These are phyloP conservation scores for Zosterops pallidus DNA, from an alignment of 2,113 vertebrate species.

Conservation along the genomic window DNA sequence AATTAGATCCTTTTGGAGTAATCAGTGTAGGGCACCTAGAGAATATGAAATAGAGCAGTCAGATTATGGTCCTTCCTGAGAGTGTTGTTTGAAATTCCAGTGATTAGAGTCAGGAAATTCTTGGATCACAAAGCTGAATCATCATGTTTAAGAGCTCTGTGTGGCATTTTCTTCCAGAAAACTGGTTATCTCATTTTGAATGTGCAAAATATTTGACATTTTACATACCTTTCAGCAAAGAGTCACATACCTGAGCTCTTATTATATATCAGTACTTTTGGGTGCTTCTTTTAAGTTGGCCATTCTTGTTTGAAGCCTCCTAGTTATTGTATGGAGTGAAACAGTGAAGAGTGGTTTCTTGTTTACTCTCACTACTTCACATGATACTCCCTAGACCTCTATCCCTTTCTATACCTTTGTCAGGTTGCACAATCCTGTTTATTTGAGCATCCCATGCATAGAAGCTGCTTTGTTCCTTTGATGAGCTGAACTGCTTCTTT, in stretches of 20 bases:
- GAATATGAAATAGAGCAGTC: background rate
- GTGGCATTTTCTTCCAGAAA: background rate
- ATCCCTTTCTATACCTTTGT: background rate
- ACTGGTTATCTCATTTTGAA: background rate
- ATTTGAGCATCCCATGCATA: background rate
- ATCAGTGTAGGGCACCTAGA: background rate
- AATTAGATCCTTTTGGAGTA: background rate
- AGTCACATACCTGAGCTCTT: background rate
- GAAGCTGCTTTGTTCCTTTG: background rate
- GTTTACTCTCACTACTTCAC: background rate
- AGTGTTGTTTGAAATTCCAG: background rate
- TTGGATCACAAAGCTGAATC: background rate
- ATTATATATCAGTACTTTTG: background rate
- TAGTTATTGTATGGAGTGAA: background rate
- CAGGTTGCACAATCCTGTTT: background rate
- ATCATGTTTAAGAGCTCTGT: background rate
- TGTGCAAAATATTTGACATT: background rate
- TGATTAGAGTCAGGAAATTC: background rate
- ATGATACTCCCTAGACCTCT: rapidly evolving
- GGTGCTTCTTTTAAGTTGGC: background rate
- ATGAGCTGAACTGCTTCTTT: background rate
- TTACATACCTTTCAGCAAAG: background rate
- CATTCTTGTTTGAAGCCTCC: background rate
- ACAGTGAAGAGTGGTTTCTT: background rate
- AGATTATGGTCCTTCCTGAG: background rate